Percentiles rank a stretch among this genome's conserved stretches.
phyloP scores from a whole-genome alignment of 2,888 invertebrate genomes.

The Orthonychiurus folsomi region DNA sequence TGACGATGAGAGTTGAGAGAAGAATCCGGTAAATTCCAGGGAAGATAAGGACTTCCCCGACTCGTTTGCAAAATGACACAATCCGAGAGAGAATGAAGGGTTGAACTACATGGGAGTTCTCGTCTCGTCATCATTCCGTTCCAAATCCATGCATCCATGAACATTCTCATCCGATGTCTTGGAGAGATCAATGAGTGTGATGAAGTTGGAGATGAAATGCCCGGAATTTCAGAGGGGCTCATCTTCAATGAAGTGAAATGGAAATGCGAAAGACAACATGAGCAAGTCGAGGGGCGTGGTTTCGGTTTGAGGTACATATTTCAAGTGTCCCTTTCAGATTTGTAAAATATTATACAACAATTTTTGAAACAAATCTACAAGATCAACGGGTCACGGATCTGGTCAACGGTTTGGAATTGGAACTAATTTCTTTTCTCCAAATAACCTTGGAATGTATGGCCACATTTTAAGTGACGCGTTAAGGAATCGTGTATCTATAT shows the following conservation, averaged over 20 bases:
- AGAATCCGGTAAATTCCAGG: background rate
- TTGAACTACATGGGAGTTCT: conserved; percentile 1
- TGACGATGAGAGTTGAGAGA: background rate
- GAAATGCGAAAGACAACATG: too few species aligned
- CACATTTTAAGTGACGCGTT: background rate
- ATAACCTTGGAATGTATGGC: conserved; percentile 3
- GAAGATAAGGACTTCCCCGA: background rate
- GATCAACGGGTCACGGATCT: too few species aligned
- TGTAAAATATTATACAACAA: too few species aligned
- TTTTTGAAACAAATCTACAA: too few species aligned
- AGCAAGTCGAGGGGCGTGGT: too few species aligned
- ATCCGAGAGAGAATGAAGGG: too few species aligned
- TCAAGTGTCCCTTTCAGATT: too few species aligned
- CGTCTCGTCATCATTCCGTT: conserved; percentile 15
- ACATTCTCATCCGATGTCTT: background rate
- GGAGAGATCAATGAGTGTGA: conserved; percentile 25
- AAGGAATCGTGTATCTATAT: background rate
- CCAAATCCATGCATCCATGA: conserved; percentile 13
- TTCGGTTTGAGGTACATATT: too few species aligned
- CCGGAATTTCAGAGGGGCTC: conserved; percentile 36
- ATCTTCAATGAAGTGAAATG: background rate
- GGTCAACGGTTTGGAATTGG: too few species aligned
- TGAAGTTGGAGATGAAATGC: conserved; percentile 28
- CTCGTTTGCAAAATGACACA: background rate
- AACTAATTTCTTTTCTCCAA: too few species aligned